Evolutionary conservation across 2,113 vertebrate genomes (phyloP), one percentile per base, ranked within the genome.

Genomic region (Percopsis transmontana): DNA sequence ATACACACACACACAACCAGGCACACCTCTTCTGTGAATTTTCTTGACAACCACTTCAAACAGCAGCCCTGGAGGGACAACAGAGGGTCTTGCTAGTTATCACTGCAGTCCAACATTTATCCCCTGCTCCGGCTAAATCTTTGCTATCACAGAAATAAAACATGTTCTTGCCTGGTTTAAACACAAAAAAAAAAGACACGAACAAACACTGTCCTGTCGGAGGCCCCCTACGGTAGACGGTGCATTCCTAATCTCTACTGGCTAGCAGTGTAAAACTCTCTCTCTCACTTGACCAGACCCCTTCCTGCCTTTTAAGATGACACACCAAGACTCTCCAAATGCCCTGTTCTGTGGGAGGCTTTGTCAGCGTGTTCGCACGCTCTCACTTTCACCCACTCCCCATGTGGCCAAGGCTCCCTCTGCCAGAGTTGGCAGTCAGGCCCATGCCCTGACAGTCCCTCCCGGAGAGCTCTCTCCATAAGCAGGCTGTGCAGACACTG

Each of bases 311-410:
- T 82, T 82, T 42, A 71, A 60, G 66, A 76, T 75, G 71, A 79
- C 80, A 78, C 68, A 61, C 42, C 70, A 21, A 53, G 21, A 23
- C 67, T 77, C 69, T 67, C 75, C 58, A 69, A 87, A 73, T 54
- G 62, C 65, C 77, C 70, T 41, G 63, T 73, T 79, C 67, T 70
- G 63, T 62, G 19, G 62, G 60, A 72, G 74, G 70, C 73, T 84
- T 68, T 76, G 76, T 85, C 86, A 76, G 79, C 76, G 59, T 87
- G 81, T 80, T 86, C 66, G 39, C 86, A 77, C 45, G 67, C 78
- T 86, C 80, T 88, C 83, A 62, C 69, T 79, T 71, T 87, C 78
- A 84, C 81, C 84, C 76, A 62, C 80, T 77, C 77, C 80, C 83
- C 80, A 82, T 76, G 86, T 76, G 88, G 82, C 74, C 66, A 15